Evolutionary conservation across 30 jellyfish, hydroid and myxozoan genomes (phyloP), one percentile per base, ranked within the genome.

Genomic region (Chironex yamaguchii): DNA sequence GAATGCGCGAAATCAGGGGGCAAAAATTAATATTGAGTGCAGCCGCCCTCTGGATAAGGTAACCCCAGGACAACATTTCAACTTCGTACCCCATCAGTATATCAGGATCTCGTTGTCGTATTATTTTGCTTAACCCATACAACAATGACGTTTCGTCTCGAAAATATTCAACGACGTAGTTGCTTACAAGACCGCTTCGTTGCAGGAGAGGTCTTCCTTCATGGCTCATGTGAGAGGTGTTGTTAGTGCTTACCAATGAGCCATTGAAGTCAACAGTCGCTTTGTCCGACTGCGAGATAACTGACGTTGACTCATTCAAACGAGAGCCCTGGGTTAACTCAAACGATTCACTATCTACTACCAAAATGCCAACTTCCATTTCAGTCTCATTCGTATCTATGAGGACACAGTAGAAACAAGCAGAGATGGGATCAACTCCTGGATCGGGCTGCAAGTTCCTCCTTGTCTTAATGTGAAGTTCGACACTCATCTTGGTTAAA

Each of bases 381-480:
- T 42, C 58, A 12, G 90, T 75, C 48, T 86, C 95, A n/a, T 73
- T 72, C 29, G 92, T 22, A 34, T 80, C 90, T n/a, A 62, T 62
- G 1, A 93, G 36, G 36, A 88, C 97, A 32, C 89, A 75, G 51
- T 95, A 95, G 53, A 95, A 89, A 22, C 89, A 76, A 25, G 97
- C 96, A 71, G 83, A 48, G 20, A 95, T 84, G 17, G 97, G 93
- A 75, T 95, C 99, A 34, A 95, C 85, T 34, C 89, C 36, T 0
- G 99, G 99, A 50, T 95, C 99, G 25, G 99, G 99, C 26, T 86
- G 78, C n/a, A 87, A 81, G 26, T 90, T 90, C 48, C 97, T 52
- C 27, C 99, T 80, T 36, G 99, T 95, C 36, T 78, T 73, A 35
- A 85, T 53, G 52, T 89, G 97, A 12, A 95, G 91, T 81, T 95